A percentile compares a stretch with the other conserved stretches of the same genome.
Evolutionary conservation across 2,113 vertebrate genomes (phyloP).

Genomic region (Microtus richardsoni): DNA sequence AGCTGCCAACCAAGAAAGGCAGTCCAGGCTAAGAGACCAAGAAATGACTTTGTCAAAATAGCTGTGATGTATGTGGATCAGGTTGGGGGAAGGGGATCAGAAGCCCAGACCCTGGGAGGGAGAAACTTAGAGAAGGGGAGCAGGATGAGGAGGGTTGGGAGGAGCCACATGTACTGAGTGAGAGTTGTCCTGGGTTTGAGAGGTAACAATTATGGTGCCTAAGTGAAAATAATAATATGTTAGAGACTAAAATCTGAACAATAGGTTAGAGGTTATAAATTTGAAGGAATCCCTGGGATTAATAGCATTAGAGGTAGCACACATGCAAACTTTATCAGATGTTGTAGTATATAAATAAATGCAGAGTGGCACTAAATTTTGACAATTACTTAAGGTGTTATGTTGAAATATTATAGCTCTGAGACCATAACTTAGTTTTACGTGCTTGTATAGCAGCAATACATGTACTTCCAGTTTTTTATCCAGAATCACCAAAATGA

Average conservation of each 20-base stretch:
- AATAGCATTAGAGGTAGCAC: background rate
- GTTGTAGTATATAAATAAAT: background rate
- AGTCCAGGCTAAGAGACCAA: background rate
- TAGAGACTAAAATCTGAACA: background rate
- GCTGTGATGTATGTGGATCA: background rate
- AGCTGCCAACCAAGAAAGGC: background rate
- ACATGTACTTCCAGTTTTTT: background rate
- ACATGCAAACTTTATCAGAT: background rate
- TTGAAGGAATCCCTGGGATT: background rate
- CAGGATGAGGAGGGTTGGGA: background rate
- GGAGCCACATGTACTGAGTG: background rate
- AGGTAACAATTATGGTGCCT: background rate
- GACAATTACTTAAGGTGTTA: background rate
- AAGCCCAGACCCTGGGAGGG: background rate
- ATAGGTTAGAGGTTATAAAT: background rate
- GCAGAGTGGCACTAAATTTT: background rate
- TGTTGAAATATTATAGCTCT: background rate
- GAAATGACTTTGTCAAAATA: background rate
- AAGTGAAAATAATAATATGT: background rate
- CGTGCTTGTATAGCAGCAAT: background rate
- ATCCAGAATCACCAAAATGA: background rate
- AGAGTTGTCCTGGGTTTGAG: background rate
- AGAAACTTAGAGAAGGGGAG: background rate
- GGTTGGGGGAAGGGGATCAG: too few relatives aligned
- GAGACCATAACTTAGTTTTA: background rate